A percentile compares a stretch with the other conserved stretches of the same genome.
Conservation (phyloP, 2,797 vertebrate genomes). For the Squalus acanthias region DNA sequence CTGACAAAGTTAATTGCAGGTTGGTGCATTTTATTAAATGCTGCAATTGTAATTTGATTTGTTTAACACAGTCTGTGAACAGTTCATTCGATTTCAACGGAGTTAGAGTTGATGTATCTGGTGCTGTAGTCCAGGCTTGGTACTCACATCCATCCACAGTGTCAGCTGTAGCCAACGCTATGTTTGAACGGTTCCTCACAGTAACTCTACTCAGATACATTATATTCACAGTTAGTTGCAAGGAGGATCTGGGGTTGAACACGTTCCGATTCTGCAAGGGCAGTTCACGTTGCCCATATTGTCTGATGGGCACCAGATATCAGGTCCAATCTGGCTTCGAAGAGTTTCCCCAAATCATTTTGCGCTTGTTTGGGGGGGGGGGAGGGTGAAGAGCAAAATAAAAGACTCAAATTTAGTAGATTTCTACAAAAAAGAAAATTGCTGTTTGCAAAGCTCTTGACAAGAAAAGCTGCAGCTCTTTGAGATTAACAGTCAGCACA, state of each 20-base stretch:
- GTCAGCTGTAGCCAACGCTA: not conserved
- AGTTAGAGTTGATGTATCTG: not conserved
- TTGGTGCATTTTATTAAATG: not conserved
- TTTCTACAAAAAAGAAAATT: not conserved
- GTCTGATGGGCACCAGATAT: not conserved
- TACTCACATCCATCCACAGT: not conserved
- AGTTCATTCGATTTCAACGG: not conserved
- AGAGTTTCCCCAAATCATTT: not conserved
- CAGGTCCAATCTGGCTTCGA: not conserved
- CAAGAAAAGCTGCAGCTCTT: not conserved
- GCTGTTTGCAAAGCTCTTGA: not conserved
- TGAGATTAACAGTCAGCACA: not conserved
- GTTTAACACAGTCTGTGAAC: not conserved
- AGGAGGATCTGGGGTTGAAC: not conserved
- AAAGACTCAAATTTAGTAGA: not conserved
- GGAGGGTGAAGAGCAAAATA: not conserved
- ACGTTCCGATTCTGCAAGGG: not conserved
- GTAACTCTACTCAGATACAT: not conserved
- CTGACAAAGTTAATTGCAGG: not conserved
- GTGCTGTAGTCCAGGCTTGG: not conserved
- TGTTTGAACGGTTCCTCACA: not conserved
- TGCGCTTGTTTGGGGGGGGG: not conserved
- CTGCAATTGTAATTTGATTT: not conserved
- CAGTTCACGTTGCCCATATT: not conserved
- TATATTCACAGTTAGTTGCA: not conserved